phyloP scores from a whole-genome alignment of 2,797 vertebrate species.

The Centroberyx gerrardi region DNA sequence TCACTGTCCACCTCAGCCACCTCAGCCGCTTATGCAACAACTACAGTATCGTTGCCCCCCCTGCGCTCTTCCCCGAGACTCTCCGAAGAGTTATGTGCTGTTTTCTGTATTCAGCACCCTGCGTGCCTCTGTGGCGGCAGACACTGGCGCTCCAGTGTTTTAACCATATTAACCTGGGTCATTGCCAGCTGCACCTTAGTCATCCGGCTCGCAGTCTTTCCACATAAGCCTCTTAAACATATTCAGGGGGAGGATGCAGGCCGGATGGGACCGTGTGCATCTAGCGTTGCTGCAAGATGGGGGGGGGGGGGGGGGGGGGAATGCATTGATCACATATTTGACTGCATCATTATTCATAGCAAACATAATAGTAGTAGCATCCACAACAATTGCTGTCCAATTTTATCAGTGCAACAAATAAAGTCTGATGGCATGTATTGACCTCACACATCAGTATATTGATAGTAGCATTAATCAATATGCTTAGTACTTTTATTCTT shows the following conservation, averaged over 20 bases:
- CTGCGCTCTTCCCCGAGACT: constrained; percentile 23
- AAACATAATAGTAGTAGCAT: background rate
- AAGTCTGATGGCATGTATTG: background rate
- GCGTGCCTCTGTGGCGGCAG: constrained; percentile 53
- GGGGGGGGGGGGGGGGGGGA: background rate
- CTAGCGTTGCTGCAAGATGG: constrained; percentile 20
- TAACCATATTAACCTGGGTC: constrained; percentile 82
- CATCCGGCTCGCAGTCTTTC: constrained; percentile 63
- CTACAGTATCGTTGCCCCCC: constrained; percentile 41
- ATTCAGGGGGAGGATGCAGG: constrained; percentile 53
- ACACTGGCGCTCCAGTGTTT: constrained; percentile 69
- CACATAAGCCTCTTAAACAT: constrained; percentile 64
- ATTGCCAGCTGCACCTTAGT: constrained; percentile 73
- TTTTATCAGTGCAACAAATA: background rate
- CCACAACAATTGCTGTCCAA: background rate
- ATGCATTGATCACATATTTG: constrained; percentile 21
- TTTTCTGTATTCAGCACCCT: constrained; percentile 68
- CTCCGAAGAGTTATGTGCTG: constrained; percentile 57
- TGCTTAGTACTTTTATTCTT: too few species aligned
- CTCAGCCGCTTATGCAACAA: constrained; percentile 67
- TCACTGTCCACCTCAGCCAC: constrained; percentile 61
- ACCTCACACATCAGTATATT: background rate
- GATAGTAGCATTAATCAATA: too few species aligned
- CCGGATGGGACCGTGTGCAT: constrained; percentile 23
- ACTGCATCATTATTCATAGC: constrained; percentile 10